Evolutionary conservation across 2,797 vertebrate species (phyloP), one percentile per base, ranked within the genome.

Genomic region (Megalops cyprinoides): DNA sequence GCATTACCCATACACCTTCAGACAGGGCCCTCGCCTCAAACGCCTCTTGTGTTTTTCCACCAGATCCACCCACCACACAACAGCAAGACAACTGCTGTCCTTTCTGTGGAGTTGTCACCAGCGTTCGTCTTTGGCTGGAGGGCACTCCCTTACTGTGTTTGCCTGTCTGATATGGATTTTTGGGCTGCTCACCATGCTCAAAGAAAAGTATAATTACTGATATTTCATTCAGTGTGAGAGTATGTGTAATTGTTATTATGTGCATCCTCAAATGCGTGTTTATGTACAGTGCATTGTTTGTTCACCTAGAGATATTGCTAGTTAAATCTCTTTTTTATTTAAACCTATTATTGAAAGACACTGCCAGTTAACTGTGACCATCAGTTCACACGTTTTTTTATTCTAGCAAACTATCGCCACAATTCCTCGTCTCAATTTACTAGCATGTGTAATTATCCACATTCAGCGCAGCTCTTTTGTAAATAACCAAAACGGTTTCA

Each of bases 11-110:
- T 75, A 80, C 67, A 58, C 42, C 65, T 58, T 80, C 51, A 74
- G 74, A 82, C 77, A 56, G 76, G 78, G 81, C 71, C 82, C 78
- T 79, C 77, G 69, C 85, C 74, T 80, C 58, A 79, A 65, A 77
- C 82, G 84, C 78, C 84, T 77, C 79, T 55, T 55, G 73, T 46
- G 73, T 69, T 69, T 42, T 42, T 69, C 65, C 65, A 42, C 65
- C 23, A 3, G 34, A 42, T 69, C 34, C 65, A 2, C 65, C 34
- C 37, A 65, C 34, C 4, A 34, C 62, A 20, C 62, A 37, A 20
- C 12, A 5, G 34, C 7, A 9, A 42, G 37, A 44, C 34, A 8
- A n/a, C 34, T 2, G 20, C 65, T 23, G n/a, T 69, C 37, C 18
- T 42, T 42, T 34, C 15, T 23, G 65, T 20, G 1, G 1, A 37